Base-by-base conservation (phyloP, 1,140 invertebrate genomes). In the Drosophila novamexicana region DNA sequence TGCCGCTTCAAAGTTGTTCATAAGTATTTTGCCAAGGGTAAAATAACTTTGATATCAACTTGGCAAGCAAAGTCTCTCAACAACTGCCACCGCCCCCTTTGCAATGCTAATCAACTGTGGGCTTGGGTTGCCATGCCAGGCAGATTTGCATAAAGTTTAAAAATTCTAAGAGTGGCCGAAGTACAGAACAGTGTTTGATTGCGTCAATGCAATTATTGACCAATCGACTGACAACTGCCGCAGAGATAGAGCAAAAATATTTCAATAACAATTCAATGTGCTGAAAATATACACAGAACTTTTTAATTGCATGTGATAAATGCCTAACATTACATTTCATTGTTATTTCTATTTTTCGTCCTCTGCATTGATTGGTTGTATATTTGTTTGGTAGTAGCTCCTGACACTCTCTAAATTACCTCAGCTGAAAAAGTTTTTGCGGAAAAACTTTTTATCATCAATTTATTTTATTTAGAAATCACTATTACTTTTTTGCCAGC, bases 11-110 rank as follows among this genome's bases (percentile, higher is more conserved):
- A 86, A 85, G 75, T 85, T 85, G 61, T 53, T 62, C 67, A 52
- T 52, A 61, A 84, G 73, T 80, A 80, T 65, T 75, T 79, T 74
- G 79, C 79, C 68, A 75, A 67, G 76, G 76, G 83, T 82, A 74
- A 88, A 88, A 88, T 74, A 88, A 86, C 76, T 86, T 85, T 81
- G 75, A 81, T 66, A 78, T 67, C 73, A 68, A 78, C 53, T 85
- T 79, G 63, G 53, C 49, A 29, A 49, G 56, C 49, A 42, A 58
- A 82, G 44, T 68, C 71, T 76, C 56, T 54, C 67, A 66, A 59
- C 59, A 67, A 68, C 77, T 58, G 22, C 66, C 63, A 67, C 47
- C 57, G 66, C 65, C 69, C 69, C 71, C 78, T 72, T 74, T 44
- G 47, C 53, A 75, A 85, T 82, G 82, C 82, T 85, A 85, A 85